Percentiles rank a stretch among this genome's conserved stretches.
phyloP scores from a whole-genome alignment of 2,113 vertebrate genomes.

The Formicarius rufipectus region DNA sequence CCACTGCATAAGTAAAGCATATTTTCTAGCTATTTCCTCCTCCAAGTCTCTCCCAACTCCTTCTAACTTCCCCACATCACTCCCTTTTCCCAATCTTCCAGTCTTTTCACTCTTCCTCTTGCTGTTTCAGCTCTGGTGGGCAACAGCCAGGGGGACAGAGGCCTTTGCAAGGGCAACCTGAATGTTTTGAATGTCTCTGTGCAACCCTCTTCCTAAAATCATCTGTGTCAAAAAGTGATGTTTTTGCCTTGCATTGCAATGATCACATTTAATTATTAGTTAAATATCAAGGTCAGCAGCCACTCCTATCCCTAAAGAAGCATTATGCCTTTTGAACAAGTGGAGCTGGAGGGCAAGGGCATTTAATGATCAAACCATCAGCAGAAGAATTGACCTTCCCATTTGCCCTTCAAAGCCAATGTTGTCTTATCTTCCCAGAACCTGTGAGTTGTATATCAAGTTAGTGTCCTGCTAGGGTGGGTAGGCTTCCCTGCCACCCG shows the following conservation, averaged over 20 bases:
- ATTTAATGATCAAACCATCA: conserved; percentile 12
- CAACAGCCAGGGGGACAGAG: background rate
- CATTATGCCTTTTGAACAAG: background rate
- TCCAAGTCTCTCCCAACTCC: background rate
- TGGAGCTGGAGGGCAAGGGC: background rate
- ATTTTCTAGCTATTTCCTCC: background rate
- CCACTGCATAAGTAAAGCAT: background rate
- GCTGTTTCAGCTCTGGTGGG: background rate
- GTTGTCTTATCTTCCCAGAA: background rate
- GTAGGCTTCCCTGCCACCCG: background rate
- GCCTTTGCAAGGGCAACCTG: background rate
- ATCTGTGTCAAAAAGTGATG: background rate
- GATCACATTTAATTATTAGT: conserved; percentile 5
- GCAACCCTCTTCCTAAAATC: background rate
- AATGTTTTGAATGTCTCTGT: background rate
- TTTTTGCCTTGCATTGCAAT: background rate
- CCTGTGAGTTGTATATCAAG: background rate
- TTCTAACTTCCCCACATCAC: background rate
- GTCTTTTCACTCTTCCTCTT: background rate
- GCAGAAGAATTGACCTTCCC: background rate
- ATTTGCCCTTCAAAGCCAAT: background rate
- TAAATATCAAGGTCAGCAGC: background rate
- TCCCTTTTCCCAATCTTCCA: background rate
- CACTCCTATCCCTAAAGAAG: conserved; percentile 7
- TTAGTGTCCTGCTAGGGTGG: background rate